Evolutionary conservation across 2,888 invertebrate species (phyloP).

Genomic region (Nematopogon swammerdamellus): DNA sequence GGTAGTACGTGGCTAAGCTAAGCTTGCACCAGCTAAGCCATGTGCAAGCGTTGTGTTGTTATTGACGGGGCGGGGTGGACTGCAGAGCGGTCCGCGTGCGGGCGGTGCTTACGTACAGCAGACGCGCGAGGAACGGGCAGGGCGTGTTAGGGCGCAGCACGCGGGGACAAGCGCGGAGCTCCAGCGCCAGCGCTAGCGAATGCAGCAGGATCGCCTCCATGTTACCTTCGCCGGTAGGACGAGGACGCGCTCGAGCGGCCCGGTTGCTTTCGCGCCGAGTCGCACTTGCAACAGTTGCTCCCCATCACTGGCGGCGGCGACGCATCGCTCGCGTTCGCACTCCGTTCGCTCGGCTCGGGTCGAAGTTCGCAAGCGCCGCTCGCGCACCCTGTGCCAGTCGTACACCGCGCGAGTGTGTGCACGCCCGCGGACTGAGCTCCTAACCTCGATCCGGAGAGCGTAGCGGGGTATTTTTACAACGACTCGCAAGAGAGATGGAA

Average conservation of each 20-base stretch:
- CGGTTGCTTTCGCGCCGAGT: slow-evolving; percentile 40
- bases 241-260: slow-evolving; percentile 39
- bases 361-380: slow-evolving; percentile 34
- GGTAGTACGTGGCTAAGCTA: no score
- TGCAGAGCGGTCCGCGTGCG: no score
- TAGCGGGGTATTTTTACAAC: neutral
- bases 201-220: neutral
- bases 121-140: neutral
- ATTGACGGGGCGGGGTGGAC: neutral
- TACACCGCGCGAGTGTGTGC: neutral
- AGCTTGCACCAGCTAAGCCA: no score
- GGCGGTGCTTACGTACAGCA: neutral
- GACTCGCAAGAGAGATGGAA: neutral
- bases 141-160: neutral
- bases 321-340: slow-evolving; percentile 15
- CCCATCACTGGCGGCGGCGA: slow-evolving; percentile 51
- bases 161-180: neutral
- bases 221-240: slow-evolving; percentile 47
- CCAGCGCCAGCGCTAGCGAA: neutral
- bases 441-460: neutral
- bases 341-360: slow-evolving; percentile 12
- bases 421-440: neutral
- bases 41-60: no score
- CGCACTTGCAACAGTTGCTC: slow-evolving; percentile 59
- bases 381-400: slow-evolving; percentile 8